Evolutionary conservation across 2,797 vertebrate genomes (phyloP), one percentile per base, ranked within the genome.

Genomic region (Heterohyrax brucei): DNA sequence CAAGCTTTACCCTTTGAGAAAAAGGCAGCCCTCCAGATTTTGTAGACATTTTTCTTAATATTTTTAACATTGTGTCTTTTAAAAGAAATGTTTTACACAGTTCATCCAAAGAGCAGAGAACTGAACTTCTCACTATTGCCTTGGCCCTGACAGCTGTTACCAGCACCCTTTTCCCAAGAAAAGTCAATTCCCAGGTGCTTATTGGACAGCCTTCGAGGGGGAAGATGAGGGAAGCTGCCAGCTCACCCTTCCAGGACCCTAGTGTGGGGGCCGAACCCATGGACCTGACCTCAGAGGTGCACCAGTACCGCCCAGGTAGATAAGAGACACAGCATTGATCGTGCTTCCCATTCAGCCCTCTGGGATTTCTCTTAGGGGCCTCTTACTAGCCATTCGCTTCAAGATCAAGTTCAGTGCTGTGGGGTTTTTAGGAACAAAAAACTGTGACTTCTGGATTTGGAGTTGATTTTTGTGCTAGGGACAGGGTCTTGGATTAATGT

Each of bases 21-120:
- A 93, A 96, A 95, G 90, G 92, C 3, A 97, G 95, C 87, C 97
- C 97, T 98, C 96, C 95, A 96, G 97, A 98, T 97, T 98, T 96
- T 86, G 95, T 98, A 98, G 96, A 98, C 61, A 33, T 97, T 98
- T 97, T 98, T 98, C 97, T 97, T 98, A 95, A 46, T 97, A 90
- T 98, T 98, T 98, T 97, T 98, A 98, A 98, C 97, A 94, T 96
- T 97, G 97, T 98, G 93, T 98, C 98, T 98, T 98, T 98, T 98
- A 98, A 97, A 98, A 97, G 95, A 97, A 97, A 95, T 93, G 76
- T 98, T 98, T 98, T 97, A 98, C 98, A 97, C 96, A 94, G 94
- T 98, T 98, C 98, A 97, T 98, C 98, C 97, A 98, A 98, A 98
- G 98, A 98, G 96, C 97, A 94, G 97, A 97, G 97, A 97, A 96